These are phyloP conservation scores for Trichomycterus rosablanca DNA, from an alignment of 2,113 vertebrate species.

Conservation along the genomic window DNA sequence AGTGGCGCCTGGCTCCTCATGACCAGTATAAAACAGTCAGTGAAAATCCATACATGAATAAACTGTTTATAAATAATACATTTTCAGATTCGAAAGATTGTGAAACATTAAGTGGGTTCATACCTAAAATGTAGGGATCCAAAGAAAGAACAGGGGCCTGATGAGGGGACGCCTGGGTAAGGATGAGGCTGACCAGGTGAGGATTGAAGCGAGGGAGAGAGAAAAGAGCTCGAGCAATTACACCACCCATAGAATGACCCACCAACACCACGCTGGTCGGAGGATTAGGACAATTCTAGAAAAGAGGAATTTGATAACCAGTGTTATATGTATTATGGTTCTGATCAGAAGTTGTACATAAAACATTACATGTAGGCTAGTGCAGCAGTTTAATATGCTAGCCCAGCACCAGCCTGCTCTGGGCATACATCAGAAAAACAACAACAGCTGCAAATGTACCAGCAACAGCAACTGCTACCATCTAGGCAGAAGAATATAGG, in stretches of 20 bases:
- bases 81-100: no score
- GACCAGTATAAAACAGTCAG: not conserved
- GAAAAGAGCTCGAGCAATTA: conserved; percentile 88
- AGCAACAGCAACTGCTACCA: no score
- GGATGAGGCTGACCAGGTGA: conserved; percentile 82
- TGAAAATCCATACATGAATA: not conserved
- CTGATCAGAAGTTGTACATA: no score
- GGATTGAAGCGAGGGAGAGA: conserved; percentile 86
- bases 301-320: not conserved
- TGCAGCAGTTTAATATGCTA: no score
- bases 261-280: conserved; percentile 84
- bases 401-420: no score
- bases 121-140: conserved; percentile 82
- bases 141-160: conserved; percentile 86
- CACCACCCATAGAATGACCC: conserved; percentile 98
- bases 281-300: conserved; percentile 72
- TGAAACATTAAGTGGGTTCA: not conserved
- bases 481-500: no score
- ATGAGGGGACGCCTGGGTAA: conserved; percentile 95
- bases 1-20: no score
- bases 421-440: no score
- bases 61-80: no score
- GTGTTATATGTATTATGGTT: no score
- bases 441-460: no score
- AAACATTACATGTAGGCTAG: no score